phyloP scores from a whole-genome alignment of 2,797 vertebrate genomes.

The Takifugu ocellatus region DNA sequence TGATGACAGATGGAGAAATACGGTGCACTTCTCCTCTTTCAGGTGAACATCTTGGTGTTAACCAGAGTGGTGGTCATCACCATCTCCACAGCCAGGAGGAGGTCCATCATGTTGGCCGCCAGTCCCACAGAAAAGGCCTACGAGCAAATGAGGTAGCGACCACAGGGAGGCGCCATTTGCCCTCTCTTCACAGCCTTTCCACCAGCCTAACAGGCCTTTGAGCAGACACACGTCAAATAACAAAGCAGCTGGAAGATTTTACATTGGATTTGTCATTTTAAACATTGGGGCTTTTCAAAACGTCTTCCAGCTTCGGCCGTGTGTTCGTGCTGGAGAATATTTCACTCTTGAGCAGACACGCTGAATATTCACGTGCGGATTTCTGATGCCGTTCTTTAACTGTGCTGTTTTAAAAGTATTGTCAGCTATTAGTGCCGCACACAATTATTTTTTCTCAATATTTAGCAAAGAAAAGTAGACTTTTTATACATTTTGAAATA shows the following conservation, averaged over 20 bases:
- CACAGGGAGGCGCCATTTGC: slow-evolving; percentile 76
- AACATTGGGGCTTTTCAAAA: slow-evolving; percentile 14
- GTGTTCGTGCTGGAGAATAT: not conserved
- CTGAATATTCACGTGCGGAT: not conserved
- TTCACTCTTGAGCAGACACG: slow-evolving; percentile 1
- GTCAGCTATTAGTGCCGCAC: not conserved
- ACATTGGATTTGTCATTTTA: slow-evolving; percentile 34
- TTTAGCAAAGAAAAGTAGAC: too few species aligned
- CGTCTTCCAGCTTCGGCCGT: not conserved
- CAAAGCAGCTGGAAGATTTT: slow-evolving; percentile 22
- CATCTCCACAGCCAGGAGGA: slow-evolving; percentile 76
- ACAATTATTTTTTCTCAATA: not conserved
- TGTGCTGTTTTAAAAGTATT: not conserved
- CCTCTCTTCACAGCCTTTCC: slow-evolving; percentile 40
- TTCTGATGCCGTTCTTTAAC: not conserved
- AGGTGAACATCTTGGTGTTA: slow-evolving; percentile 81
- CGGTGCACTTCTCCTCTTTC: not conserved
- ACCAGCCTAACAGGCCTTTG: slow-evolving; percentile 14
- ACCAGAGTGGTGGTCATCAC: slow-evolving; percentile 78
- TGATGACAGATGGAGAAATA: too few species aligned
- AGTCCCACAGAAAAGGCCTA: slow-evolving; percentile 73
- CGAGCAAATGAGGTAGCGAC: slow-evolving; percentile 76
- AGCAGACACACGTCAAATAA: slow-evolving; percentile 15
- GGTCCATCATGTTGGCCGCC: slow-evolving; percentile 76
- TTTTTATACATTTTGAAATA: not conserved